A percentile compares a stretch with the other conserved stretches of the same genome.
Evolutionary conservation across 2,888 invertebrate genomes (phyloP).

Genomic region (Aleiodes testaceus): DNA sequence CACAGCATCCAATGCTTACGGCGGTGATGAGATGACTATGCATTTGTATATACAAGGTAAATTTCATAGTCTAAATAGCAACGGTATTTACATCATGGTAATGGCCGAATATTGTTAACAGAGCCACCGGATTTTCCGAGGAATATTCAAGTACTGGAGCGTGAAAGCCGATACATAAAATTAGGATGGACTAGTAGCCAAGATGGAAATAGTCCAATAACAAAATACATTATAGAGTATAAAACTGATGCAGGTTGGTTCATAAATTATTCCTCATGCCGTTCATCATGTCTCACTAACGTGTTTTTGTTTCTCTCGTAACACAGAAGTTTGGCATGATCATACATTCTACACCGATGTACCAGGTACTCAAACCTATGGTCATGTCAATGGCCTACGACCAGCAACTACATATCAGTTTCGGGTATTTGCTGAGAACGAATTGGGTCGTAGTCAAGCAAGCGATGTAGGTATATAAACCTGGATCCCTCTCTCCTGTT

Average conservation of each 20-base stretch:
- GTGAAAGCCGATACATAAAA: slow-evolving; percentile 87
- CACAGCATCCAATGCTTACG: slow-evolving; percentile 90
- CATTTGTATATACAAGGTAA: slow-evolving; percentile 91
- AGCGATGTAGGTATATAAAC: slow-evolving; percentile 79
- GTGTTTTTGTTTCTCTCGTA: slow-evolving; percentile 48
- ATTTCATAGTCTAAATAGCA: slow-evolving; percentile 19
- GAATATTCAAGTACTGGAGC: slow-evolving; percentile 88
- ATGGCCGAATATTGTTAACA: slow-evolving; percentile 59
- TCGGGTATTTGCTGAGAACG: slow-evolving; percentile 91
- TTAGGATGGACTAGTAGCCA: slow-evolving; percentile 93
- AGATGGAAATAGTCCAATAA: slow-evolving; percentile 91
- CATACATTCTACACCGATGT: slow-evolving; percentile 88
- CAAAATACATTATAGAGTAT: slow-evolving; percentile 91
- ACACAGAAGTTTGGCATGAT: slow-evolving; percentile 85
- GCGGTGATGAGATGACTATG: slow-evolving; percentile 92
- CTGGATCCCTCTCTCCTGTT: slow-evolving; percentile 12
- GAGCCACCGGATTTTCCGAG: slow-evolving; percentile 93
- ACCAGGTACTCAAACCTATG: slow-evolving; percentile 87
- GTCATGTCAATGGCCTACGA: slow-evolving; percentile 85
- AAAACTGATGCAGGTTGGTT: slow-evolving; percentile 85
- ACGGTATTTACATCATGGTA: not conserved
- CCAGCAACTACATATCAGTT: slow-evolving; percentile 92
- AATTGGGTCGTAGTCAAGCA: slow-evolving; percentile 89
- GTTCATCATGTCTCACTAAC: no score
- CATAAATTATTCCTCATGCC: not conserved